Percentiles rank a stretch among this genome's conserved stretches.
Evolutionary conservation across 2,113 vertebrate genomes (phyloP).

Genomic region (Poicephalus gulielmi): DNA sequence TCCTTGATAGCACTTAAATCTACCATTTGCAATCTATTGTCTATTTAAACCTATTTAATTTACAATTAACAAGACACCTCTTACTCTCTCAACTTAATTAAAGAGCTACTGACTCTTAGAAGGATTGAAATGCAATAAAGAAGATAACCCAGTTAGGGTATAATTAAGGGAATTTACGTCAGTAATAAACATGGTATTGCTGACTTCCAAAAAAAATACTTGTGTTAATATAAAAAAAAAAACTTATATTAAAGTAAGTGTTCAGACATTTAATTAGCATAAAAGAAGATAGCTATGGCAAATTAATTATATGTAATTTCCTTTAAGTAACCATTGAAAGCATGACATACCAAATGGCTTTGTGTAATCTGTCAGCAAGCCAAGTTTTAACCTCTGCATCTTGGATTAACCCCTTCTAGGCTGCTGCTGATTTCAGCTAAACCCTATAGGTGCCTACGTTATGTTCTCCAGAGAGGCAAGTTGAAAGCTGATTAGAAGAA

Average conservation of each 20-base stretch:
- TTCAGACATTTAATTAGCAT: slow-evolving; percentile 69
- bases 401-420: neutral
- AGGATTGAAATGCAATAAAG: slow-evolving; percentile 75
- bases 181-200: slow-evolving; percentile 73
- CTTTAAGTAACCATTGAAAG: slow-evolving; percentile 51
- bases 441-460: neutral
- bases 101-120: slow-evolving; percentile 72
- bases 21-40: slow-evolving; percentile 71
- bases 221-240: slow-evolving; percentile 42
- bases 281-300: slow-evolving; percentile 33
- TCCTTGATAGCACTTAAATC: slow-evolving; percentile 52
- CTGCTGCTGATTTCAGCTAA: neutral
- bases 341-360: slow-evolving; percentile 11
- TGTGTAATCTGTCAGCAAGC: slow-evolving; percentile 10
- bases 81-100: slow-evolving; percentile 77
- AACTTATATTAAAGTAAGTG: slow-evolving; percentile 43
- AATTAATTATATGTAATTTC: slow-evolving; percentile 68
- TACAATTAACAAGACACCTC: slow-evolving; percentile 77
- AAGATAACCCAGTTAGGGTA: slow-evolving; percentile 74
- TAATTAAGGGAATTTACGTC: slow-evolving; percentile 77
- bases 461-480: neutral
- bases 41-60: slow-evolving; percentile 76
- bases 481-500: neutral
- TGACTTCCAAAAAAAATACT: slow-evolving; percentile 51
- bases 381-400: slow-evolving; percentile 2